Percentiles rank a stretch among this genome's conserved stretches.
phyloP scores from a whole-genome alignment of 2,797 vertebrate genomes.

The Liasis olivaceus region DNA sequence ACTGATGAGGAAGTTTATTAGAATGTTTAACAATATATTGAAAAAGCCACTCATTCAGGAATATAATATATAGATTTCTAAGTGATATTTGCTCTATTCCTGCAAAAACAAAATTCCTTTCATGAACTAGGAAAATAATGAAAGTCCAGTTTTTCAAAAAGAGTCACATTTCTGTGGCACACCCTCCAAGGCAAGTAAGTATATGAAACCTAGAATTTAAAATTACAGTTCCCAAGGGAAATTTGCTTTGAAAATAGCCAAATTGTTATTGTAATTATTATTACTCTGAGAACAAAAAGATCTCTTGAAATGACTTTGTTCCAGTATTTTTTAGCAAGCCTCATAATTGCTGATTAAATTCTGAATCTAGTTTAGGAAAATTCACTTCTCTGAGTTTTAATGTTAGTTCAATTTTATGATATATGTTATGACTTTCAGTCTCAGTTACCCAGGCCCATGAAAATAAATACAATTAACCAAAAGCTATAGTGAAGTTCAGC shows the following conservation, averaged over 20 bases:
- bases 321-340: background rate
- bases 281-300: background rate
- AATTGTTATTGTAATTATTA: background rate
- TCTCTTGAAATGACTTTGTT: background rate
- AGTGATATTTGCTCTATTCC: background rate
- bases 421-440: background rate
- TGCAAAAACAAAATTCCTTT: background rate
- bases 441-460: background rate
- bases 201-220: background rate
- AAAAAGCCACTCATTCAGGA: background rate
- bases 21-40: background rate
- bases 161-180: background rate
- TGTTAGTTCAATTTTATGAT: background rate
- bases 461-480: background rate
- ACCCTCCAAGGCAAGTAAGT: background rate
- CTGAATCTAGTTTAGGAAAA: background rate
- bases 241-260: background rate
- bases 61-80: background rate
- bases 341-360: background rate
- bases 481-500: background rate
- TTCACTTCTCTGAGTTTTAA: background rate
- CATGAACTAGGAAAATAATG: background rate
- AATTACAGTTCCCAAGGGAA: background rate
- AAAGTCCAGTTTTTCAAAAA: background rate
- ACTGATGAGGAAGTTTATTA: background rate